Base-by-base conservation (phyloP, 1,140 invertebrate species). In the Spodoptera litura region DNA sequence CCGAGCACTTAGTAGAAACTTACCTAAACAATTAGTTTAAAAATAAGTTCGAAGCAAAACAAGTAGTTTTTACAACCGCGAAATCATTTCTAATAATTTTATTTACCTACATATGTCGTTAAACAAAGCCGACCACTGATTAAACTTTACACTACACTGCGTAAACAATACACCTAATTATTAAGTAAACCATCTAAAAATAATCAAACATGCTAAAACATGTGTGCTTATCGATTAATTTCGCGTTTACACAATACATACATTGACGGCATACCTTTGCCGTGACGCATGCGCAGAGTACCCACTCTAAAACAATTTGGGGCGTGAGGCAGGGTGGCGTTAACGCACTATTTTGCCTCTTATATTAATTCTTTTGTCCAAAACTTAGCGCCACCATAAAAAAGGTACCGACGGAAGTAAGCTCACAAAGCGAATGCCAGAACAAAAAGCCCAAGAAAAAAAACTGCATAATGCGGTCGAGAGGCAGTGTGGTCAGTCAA, bases 341-440 rank as follows among this genome's bases (percentile, higher is more conserved):
- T 88, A 84, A 85, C 80, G 76, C 83, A 80, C 81, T 91, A 88
- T 89, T 89, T 89, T 78, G 79, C 76, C 77, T 85, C 83, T 80
- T 84, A 87, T 86, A 86, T 84, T 78, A 76, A 71, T 59, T 80
- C 88, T 80, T 88, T 93, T 91, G 84, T 89, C 85, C 84, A 85
- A 70, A 90, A 83, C 79, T 91, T 90, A 94, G 92, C 93, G 93
- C 93, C 93, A 93, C 89, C 87, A 89, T 87, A 90, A 93, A 94
- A 94, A 91, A 86, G 66, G 78, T 81, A 88, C 75, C 87, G 93
- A 93, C 91, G 90, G 91, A 93, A 94, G 91, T 92, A 91, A 88
- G 78, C 81, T 81, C 87, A 93, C 93, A 94, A 93, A 92, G 90
- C 87, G 84, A 94, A 94, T 93, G 85, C 91, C 91, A 89, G 85